Base-by-base conservation (phyloP, 2,113 vertebrate genomes). In the Orthonyx spaldingii region DNA sequence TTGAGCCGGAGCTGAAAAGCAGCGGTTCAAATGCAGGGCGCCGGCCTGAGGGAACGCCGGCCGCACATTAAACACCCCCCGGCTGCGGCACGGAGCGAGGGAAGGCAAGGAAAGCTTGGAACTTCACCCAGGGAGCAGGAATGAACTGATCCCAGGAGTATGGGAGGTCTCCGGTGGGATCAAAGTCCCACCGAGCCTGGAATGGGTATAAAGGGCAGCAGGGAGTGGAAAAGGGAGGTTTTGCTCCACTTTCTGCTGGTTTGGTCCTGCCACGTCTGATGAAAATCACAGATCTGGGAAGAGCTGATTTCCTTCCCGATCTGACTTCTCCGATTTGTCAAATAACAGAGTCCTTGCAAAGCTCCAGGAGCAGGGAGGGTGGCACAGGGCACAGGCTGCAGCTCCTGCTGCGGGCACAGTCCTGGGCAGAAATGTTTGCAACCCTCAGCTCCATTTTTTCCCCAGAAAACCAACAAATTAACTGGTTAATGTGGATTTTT, bases 111-210 rank as follows among this genome's bases (percentile, higher is more conserved):
- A 22, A 63, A 39, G 49, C 94, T 87, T 69, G 72, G 82, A 72
- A 89, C 37, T 59, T 69, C 13, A 13, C 14, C 57, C 8, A 5
- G 35, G 64, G 27, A 32, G 23, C 0, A 6, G 27, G 18, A 63
- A 13, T 0, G 2, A 77, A 12, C 10, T 0, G 26, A 44, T 35
- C 18, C 33, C 87, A 9, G 42, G 37, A 61, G 80, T 47, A 0
- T 55, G 87, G 87, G 93, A 92, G 86, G 66, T 52, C 44, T 50
- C 37, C 0, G 2, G 16, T 0, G 3, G 59, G 84, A 35, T 74
- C 79, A 49, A 55, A 95, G 71, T 53, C 69, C 22, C 22, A 3
- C 2, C 33, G 3, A 84, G 23, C 46, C 56, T 37, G 89, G 89
- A 50, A 53, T 3, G 23, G 64, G 68, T 3, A 8, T 0, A 8